Conservation (phyloP, 2,113 vertebrate genomes). For the Riparia riparia region DNA sequence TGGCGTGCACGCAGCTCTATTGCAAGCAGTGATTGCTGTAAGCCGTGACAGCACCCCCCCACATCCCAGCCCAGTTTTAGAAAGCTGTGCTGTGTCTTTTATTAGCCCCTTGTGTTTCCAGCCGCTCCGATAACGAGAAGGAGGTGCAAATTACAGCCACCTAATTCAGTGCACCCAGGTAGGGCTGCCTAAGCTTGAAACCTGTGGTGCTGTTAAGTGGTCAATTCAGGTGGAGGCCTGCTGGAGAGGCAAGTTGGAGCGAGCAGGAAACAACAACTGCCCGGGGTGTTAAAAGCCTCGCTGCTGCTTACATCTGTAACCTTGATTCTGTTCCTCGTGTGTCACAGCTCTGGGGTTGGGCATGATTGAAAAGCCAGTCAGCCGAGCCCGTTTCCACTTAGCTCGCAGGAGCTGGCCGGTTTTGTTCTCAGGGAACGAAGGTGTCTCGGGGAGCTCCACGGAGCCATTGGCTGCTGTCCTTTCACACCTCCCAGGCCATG, state of each 20-base stretch:
- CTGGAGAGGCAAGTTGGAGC: neutral
- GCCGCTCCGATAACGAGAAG: neutral
- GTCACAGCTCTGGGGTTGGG: conserved; percentile 28
- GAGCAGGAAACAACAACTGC: conserved; percentile 44
- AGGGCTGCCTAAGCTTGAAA: conserved; percentile 14
- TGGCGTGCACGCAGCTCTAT: neutral
- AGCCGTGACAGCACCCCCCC: neutral
- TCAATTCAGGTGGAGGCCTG: neutral
- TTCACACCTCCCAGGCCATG: neutral
- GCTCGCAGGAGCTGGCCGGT: neutral
- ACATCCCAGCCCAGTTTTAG: neutral
- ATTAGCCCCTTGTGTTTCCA: conserved; percentile 11
- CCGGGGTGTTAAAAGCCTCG: conserved; percentile 18
- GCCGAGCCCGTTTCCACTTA: conserved; percentile 40
- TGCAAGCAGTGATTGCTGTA: neutral
- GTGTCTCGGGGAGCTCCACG: neutral
- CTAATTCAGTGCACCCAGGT: neutral
- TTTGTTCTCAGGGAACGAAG: neutral
- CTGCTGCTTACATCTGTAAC: conserved; percentile 18
- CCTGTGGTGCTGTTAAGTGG: conserved; percentile 32
- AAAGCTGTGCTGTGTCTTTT: neutral
- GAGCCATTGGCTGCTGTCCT: conserved; percentile 17
- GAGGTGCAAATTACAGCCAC: neutral
- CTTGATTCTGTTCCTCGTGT: neutral
- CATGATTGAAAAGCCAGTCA: conserved; percentile 47